phyloP scores from a whole-genome alignment of 1,140 invertebrate species.

The Gonatopus flavifemur region DNA sequence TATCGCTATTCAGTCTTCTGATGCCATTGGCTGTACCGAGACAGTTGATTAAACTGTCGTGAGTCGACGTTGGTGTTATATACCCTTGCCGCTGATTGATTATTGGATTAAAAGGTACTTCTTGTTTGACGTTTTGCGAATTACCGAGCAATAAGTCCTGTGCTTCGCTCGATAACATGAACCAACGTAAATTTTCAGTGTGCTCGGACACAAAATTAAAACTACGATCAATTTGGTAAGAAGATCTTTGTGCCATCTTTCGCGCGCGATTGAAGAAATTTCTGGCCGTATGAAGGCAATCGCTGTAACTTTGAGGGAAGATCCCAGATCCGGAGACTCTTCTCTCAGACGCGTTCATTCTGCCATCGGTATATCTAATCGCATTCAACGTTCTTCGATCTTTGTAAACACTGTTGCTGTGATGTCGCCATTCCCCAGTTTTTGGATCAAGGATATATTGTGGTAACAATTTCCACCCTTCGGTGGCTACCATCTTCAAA shows the following conservation, averaged over 20 bases:
- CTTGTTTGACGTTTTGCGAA: slow-evolving; percentile 73
- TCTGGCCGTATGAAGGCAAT: slow-evolving; percentile 76
- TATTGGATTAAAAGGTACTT: slow-evolving; percentile 71
- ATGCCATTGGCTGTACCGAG: slow-evolving; percentile 33
- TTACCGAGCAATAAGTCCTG: slow-evolving; percentile 72
- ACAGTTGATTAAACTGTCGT: slow-evolving; percentile 29
- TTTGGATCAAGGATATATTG: slow-evolving; percentile 84
- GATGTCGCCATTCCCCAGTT: slow-evolving; percentile 88
- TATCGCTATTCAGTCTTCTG: slow-evolving; percentile 50
- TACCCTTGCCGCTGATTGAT: slow-evolving; percentile 11
- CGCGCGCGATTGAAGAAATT: slow-evolving; percentile 76
- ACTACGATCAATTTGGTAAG: slow-evolving; percentile 71
- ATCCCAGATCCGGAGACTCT: slow-evolving; percentile 68
- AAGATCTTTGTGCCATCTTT: slow-evolving; percentile 74
- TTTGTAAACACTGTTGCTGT: slow-evolving; percentile 75
- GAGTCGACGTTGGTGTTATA: slow-evolving; percentile 7
- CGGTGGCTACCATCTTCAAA: slow-evolving; percentile 82
- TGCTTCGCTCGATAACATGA: slow-evolving; percentile 78
- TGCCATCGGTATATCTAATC: slow-evolving; percentile 76
- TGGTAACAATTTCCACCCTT: slow-evolving; percentile 88
- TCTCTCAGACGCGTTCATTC: slow-evolving; percentile 72
- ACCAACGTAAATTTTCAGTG: slow-evolving; percentile 77
- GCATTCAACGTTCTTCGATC: slow-evolving; percentile 81
- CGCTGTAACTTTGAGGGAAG: slow-evolving; percentile 71
- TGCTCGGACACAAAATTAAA: slow-evolving; percentile 69